A percentile compares a stretch with the other conserved stretches of the same genome.
Evolutionary conservation across 2,113 vertebrate species (phyloP).

Genomic region (Lophochroa leadbeateri): DNA sequence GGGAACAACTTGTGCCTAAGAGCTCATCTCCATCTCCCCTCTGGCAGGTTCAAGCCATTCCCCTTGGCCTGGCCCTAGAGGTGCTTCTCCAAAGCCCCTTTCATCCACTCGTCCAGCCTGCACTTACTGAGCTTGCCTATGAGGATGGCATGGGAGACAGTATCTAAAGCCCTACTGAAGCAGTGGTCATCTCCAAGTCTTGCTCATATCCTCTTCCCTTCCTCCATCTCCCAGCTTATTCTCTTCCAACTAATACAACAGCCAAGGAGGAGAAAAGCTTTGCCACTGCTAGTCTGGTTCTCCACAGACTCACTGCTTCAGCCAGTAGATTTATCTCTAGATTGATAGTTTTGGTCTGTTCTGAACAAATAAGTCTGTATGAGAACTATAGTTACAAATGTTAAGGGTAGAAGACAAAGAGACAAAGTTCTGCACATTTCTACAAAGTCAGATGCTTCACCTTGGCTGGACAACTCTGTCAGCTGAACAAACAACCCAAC

Average conservation of each 20-base stretch:
- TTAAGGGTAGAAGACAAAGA: not conserved
- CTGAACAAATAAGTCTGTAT: not conserved
- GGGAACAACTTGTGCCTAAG: no score
- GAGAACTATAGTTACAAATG: not conserved
- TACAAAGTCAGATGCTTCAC: not conserved
- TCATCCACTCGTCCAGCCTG: no score
- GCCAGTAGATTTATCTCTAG: not conserved
- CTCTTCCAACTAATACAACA: not conserved
- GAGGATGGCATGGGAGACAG: no score
- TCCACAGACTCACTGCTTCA: not conserved
- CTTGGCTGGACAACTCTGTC: not conserved
- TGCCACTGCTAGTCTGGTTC: not conserved
- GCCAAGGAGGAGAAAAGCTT: not conserved
- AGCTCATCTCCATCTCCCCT: no score
- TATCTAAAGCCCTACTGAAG: not conserved
- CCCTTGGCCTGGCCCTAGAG: no score
- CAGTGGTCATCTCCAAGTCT: not conserved
- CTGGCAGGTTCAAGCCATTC: no score
- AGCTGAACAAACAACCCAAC: slow-evolving; percentile 24
- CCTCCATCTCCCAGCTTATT: not conserved
- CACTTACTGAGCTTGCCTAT: no score
- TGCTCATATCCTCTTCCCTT: not conserved
- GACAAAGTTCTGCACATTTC: not conserved
- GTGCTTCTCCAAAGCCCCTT: no score
- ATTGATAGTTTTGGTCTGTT: not conserved